phyloP scores from a whole-genome alignment of 2,888 invertebrate species.

The Campoletis raptor region DNA sequence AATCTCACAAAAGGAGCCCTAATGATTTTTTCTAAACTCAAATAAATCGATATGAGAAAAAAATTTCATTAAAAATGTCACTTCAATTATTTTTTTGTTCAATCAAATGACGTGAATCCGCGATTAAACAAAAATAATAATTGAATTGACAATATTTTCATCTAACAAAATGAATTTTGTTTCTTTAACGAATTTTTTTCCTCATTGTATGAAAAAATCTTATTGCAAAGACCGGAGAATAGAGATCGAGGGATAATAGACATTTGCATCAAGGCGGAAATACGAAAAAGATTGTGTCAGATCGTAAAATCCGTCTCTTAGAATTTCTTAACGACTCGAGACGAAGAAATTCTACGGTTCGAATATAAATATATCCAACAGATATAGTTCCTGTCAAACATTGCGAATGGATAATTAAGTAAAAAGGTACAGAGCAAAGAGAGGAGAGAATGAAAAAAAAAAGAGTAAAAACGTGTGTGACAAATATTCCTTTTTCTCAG shows the following conservation, averaged over 20 bases:
- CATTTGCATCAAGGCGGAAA: constrained; percentile 1
- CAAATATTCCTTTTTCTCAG: constrained; percentile 13
- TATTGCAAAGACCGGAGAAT: neutral
- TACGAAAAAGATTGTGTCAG: neutral
- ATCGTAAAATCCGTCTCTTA: constrained; percentile 42
- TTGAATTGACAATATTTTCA: no score
- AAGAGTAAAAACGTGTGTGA: neutral
- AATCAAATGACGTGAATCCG: no score
- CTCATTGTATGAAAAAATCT: no score
- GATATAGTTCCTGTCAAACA: constrained; percentile 58
- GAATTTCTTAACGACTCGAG: constrained; percentile 26
- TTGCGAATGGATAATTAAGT: constrained; percentile 2
- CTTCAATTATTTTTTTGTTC: no score
- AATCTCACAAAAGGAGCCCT: neutral
- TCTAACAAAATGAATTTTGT: no score
- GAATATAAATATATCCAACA: constrained; percentile 30
- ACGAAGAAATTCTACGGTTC: constrained; percentile 13
- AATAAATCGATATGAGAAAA: neutral
- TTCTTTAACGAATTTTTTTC: no score
- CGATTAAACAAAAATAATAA: no score
- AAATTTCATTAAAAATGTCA: no score
- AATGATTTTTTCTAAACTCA: neutral
- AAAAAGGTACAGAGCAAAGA: neutral
- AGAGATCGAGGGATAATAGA: neutral
- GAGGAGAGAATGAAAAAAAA: neutral